Base-by-base conservation (phyloP, 1,140 invertebrate genomes). In the Penaeus indicus region DNA sequence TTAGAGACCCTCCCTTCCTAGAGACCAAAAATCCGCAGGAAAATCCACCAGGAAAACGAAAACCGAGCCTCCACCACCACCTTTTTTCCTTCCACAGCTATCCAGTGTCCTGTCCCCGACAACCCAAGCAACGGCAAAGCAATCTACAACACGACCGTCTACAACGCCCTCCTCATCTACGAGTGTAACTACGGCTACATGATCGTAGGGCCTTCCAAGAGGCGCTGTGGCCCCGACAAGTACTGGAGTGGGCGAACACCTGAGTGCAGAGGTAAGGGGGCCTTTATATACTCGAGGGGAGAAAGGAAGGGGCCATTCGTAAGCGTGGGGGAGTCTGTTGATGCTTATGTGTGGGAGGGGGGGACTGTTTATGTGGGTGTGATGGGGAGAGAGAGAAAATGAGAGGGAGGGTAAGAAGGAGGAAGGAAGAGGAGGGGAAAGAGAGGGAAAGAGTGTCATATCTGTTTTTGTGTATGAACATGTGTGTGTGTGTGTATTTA, bases 141-240 rank as follows among this genome's bases (percentile, higher is more conserved):
- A 69, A 95, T 97, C 89, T 98, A 96, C 93, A 97, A 96, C 0
- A 97, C 97, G 21, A 95, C 96, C 90, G 96, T 97, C 5, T 99
- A 98, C 95, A 98, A 98, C 92, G 97, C 97, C 0, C 95, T 97
- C 83, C 97, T 98, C 10, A 96, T 95, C 69, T 99, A 98, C 93
- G 97, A 98, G 91, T 99, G 98, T 93, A 96, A 97, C 91, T 97
- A 97, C 92, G 97, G 97, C 1, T 99, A 96, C 93, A 95, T 96
- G 54, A 94, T 99, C n/a, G 94, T 97, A 2, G 91, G 91, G 1
- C 89, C 91, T 16, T 75, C 89, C 18, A 90, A 89, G 7, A 94
- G 98, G 92, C 94, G 96, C 77, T 99, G 98, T 93, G 96, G 93
- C 60, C 92, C 97, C 2, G 97, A 99, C 93, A 96, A 96, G 92